Evolutionary conservation across 2,888 invertebrate genomes (phyloP).

Genomic region (Podabrus alpinus): DNA sequence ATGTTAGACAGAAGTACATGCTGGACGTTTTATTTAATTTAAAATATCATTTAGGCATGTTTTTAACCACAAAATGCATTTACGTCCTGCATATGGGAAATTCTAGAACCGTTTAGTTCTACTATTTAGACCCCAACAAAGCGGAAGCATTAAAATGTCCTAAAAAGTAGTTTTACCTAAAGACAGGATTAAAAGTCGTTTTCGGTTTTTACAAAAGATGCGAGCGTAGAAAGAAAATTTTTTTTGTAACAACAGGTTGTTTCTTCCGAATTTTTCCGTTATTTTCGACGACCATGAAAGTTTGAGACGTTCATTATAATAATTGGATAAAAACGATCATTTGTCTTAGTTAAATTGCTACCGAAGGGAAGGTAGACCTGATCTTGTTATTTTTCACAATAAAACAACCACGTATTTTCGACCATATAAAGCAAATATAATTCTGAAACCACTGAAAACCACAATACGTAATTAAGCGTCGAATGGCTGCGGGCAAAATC

Average conservation of each 20-base stretch:
- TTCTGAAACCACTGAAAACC: neutral
- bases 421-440: neutral
- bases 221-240: neutral
- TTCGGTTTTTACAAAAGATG: neutral
- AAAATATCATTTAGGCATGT: no score
- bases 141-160: no score
- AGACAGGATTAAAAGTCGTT: neutral
- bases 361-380: neutral
- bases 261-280: neutral
- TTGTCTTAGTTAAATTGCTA: neutral
- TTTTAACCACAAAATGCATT: no score
- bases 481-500: neutral
- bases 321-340: neutral
- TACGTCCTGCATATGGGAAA: no score
- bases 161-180: neutral
- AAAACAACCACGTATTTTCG: neutral
- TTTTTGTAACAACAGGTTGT: neutral
- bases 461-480: neutral
- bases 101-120: no score
- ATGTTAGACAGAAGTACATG: no score
- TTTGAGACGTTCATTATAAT: neutral
- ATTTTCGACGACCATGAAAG: neutral
- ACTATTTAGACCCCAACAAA: no score
- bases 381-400: neutral
- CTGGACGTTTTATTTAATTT: no score